Percentiles rank a stretch among this genome's conserved stretches.
Conservation (phyloP, 2,797 vertebrate species). For the Molossus alvarezi region DNA sequence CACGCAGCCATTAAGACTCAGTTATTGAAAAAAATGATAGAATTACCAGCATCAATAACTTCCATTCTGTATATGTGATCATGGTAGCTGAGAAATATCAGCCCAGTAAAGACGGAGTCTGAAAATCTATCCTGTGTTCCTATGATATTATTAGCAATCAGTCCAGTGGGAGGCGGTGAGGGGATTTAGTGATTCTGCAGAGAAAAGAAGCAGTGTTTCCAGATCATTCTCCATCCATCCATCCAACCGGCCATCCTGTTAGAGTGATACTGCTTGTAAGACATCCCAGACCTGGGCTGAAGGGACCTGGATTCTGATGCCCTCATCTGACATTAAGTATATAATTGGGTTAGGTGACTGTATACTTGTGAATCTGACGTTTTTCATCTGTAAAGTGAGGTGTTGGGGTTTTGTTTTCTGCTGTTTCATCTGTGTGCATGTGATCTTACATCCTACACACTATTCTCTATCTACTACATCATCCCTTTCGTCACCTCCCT, state of each 20-base stretch:
- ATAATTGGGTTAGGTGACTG: neutral
- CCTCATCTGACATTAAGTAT: neutral
- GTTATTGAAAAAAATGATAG: conserved; percentile 8
- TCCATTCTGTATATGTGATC: neutral
- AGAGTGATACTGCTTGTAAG: neutral
- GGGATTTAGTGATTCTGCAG: neutral
- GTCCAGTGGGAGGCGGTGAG: rapidly evolving
- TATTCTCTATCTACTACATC: neutral
- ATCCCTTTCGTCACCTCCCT: neutral
- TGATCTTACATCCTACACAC: neutral
- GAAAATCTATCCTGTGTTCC: neutral
- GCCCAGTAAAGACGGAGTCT: neutral
- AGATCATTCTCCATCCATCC: neutral
- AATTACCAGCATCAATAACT: neutral
- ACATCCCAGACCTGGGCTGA: neutral
- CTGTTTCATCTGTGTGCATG: neutral
- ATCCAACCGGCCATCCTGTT: neutral
- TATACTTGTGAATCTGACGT: neutral
- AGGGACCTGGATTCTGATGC: neutral
- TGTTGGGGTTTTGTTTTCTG: neutral
- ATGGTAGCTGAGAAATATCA: neutral
- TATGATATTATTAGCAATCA: neutral
- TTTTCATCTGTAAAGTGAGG: neutral
- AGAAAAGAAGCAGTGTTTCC: neutral
- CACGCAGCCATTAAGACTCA: neutral